A percentile compares a stretch with the other conserved stretches of the same genome.
Evolutionary conservation across 2,113 vertebrate species (phyloP).

Genomic region (Narcine bancroftii): DNA sequence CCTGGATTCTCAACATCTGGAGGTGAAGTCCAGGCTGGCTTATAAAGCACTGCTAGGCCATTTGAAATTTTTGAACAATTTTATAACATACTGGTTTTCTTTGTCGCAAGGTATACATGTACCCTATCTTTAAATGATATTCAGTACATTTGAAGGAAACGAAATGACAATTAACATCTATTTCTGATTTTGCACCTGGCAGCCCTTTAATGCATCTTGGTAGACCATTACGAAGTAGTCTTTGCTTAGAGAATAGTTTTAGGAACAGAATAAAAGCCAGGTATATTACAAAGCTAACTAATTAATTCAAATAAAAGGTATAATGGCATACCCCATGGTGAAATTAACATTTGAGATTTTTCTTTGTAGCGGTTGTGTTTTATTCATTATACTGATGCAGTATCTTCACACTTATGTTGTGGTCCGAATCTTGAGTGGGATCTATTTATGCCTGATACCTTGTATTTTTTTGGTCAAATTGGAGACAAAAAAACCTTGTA

Average conservation of each 20-base stretch:
- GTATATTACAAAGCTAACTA: background rate
- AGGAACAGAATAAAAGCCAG: background rate
- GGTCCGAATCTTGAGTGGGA: background rate
- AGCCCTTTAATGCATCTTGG: too few relatives aligned
- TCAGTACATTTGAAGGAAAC: background rate
- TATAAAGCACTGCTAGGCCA: background rate
- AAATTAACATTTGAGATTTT: background rate
- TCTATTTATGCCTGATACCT: background rate
- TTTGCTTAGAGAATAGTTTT: background rate
- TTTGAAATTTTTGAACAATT: background rate
- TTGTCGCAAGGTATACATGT: background rate
- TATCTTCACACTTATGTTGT: background rate
- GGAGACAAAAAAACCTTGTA: background rate
- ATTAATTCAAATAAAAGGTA: background rate
- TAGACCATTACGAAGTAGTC: background rate
- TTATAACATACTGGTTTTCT: background rate
- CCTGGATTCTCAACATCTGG: background rate
- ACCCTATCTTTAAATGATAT: background rate
- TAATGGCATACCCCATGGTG: background rate
- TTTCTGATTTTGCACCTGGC: background rate
- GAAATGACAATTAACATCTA: background rate
- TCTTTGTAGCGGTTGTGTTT: background rate
- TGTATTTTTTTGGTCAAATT: background rate
- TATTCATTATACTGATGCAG: background rate
- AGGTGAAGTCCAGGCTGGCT: background rate